These are phyloP conservation scores for Cryptus armator DNA, from an alignment of 2,888 invertebrate genomes.

Conservation along the genomic window DNA sequence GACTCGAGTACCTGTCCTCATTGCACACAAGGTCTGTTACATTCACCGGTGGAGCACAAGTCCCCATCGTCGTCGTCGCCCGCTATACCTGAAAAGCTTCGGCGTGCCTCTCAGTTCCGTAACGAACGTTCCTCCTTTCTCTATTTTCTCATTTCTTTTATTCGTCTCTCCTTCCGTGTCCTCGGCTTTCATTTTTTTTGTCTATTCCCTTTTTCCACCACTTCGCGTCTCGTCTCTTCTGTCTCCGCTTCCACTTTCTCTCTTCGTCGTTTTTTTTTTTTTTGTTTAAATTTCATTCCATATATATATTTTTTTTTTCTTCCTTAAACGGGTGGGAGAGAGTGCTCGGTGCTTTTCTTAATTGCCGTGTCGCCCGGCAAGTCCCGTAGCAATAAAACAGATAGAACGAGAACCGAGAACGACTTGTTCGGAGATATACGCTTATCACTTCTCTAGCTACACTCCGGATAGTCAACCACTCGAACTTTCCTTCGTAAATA, in stretches of 20 bases:
- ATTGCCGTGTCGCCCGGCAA: constrained; percentile 57
- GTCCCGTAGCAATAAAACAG: constrained; percentile 1
- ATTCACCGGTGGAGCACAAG: neutral
- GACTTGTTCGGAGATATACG: constrained; percentile 39
- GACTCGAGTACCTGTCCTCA: constrained; percentile 50
- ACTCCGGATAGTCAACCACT: constrained; percentile 2
- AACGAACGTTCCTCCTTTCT: constrained; percentile 58
- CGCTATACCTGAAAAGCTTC: constrained; percentile 22
- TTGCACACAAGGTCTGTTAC: constrained; percentile 2
- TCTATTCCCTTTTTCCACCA: neutral
- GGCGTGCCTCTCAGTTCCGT: constrained; percentile 44
- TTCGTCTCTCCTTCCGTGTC: constrained; percentile 31
- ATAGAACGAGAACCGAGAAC: neutral
- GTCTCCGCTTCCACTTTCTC: neutral
- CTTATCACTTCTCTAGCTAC: constrained; percentile 54
- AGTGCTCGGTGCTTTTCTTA: constrained; percentile 37
- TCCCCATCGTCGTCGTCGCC: neutral
- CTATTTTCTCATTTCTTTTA: constrained; percentile 21
- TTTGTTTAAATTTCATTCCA: neutral
- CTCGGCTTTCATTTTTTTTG: constrained; percentile 2
- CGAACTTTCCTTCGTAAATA: constrained; percentile 14
- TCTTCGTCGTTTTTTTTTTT: constrained; percentile 38
- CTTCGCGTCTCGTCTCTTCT: constrained; percentile 23
- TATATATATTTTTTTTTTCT: neutral
- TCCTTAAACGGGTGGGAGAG: constrained; percentile 29